Evolutionary conservation across 2,888 invertebrate genomes (phyloP), one percentile per base, ranked within the genome.

Genomic region (Synanthedon tipuliformis): DNA sequence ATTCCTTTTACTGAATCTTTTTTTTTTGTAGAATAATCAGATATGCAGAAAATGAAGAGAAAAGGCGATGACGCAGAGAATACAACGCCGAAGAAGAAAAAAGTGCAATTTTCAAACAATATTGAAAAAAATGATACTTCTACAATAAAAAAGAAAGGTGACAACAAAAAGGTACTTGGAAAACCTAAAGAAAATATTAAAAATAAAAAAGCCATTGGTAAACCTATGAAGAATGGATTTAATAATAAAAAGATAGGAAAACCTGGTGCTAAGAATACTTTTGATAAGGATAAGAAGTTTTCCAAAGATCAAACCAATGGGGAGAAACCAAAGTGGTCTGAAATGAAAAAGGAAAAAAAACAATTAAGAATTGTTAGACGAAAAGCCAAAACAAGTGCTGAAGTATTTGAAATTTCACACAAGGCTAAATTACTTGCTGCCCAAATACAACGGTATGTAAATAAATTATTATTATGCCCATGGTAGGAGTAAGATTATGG

Each of bases 271-370:
- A 61, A 56, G 11, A 70, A 69, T 0, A 64, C 59, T 53, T 61
- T 61, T 52, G 51, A 53, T 2, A 70, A 66, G 55, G 62, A 55
- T 23, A 60, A 56, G 34, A 71, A 73, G 34, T 62, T 64, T 56
- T 55, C 69, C 1, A 79, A 78, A 59, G 71, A 69, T 40, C 68
- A 69, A 50, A 56, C 58, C 1, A 65, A 58, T 52, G 72, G 67
- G 3, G 80, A 68, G 67, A 93, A 78, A 53, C 90, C 90, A 0
- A 90, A 92, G 68, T 95, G 95, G 94, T 83, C 88, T 11, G 91
- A 92, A 69, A 90, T 92, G 73, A 95, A 93, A 65, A 90, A 93
- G 64, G 90, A 94, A 56, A 93, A 92, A 66, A 94, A 94, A 64
- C 90, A 92, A 58, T 74, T 94, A 1, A 90, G 90, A 57, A 65